Conservation (phyloP, 2,797 vertebrate genomes). For the Ibycter americanus region DNA sequence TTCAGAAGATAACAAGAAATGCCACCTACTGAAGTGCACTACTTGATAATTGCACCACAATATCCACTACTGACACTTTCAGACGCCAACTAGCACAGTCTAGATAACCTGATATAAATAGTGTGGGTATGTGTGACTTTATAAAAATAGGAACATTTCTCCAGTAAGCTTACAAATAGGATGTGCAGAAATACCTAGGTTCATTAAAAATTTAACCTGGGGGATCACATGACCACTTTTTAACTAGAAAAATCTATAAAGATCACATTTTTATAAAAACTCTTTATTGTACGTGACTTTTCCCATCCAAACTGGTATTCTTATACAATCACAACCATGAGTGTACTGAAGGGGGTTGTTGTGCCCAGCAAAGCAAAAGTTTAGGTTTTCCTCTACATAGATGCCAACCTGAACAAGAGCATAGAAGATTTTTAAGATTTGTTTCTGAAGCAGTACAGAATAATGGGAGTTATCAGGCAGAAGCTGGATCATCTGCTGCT, state of each 20-base stretch:
- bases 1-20: background rate
- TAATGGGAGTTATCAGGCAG: slow-evolving; percentile 88
- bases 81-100: background rate
- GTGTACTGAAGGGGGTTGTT: background rate
- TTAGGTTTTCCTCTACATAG: background rate
- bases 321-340: background rate
- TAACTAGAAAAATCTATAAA: background rate
- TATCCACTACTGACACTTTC: background rate
- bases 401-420: slow-evolving; percentile 93
- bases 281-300: background rate
- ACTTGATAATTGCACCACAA: background rate
- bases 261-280: background rate
- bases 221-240: background rate
- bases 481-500: slow-evolving; percentile 91
- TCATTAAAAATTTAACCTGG: background rate
- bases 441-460: slow-evolving; percentile 96
- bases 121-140: background rate
- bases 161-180: background rate
- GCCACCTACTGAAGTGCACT: background rate
- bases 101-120: background rate
- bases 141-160: background rate
- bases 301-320: background rate
- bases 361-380: background rate
- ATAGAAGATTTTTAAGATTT: slow-evolving; percentile 97
- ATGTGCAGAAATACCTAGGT: background rate